Evolutionary conservation across 2,113 vertebrate species (phyloP), one percentile per base, ranked within the genome.

Genomic region (Panurus biarmicus): DNA sequence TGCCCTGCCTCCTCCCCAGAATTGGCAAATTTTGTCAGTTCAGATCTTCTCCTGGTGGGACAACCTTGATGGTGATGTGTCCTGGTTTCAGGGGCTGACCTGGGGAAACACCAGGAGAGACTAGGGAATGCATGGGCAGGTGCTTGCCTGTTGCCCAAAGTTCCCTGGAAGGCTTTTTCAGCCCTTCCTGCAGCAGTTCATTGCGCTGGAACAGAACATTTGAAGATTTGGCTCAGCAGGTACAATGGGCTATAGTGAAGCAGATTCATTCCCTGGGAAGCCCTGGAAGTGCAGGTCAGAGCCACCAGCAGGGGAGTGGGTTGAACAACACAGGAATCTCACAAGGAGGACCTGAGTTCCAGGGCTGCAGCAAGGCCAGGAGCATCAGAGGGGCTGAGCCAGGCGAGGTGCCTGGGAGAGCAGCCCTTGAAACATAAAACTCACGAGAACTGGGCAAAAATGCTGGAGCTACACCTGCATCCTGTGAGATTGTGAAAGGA

Each of bases 21-120:
- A 19, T 16, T 12, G 12, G 20, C 14, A 4, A 48, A 28, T 14
- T 67, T 31, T 73, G 13, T 33, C 19, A 1, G 60, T 7, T 25
- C 69, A 11, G 5, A 2, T 28, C n/a, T 35, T 12, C 40, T 93
- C 11, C 42, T 58, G 26, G 21, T 58, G 71, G 42, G 64, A 29
- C 0, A 0, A 2, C 0, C 2, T 5, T 8, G 56, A 5, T 23
- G 50, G 26, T 8, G 38, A 22, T 2, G 1, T 6, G 38, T 40
- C 11, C 53, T 47, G 62, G 26, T 67, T 51, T 51, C 36, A 29
- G 53, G 44, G 44, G 22, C n/a, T 73, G 69, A 45, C n/a, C 48
- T 26, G 50, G 51, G 42, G 26, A 25, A 56, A 35, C 12, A 1
- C n/a, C 44, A 21, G 48, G 8, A 64, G 33, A 24, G 29, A 2